Evolutionary conservation across 2,888 invertebrate genomes (phyloP), one percentile per base, ranked within the genome.

Genomic region (Diaphora mendica): DNA sequence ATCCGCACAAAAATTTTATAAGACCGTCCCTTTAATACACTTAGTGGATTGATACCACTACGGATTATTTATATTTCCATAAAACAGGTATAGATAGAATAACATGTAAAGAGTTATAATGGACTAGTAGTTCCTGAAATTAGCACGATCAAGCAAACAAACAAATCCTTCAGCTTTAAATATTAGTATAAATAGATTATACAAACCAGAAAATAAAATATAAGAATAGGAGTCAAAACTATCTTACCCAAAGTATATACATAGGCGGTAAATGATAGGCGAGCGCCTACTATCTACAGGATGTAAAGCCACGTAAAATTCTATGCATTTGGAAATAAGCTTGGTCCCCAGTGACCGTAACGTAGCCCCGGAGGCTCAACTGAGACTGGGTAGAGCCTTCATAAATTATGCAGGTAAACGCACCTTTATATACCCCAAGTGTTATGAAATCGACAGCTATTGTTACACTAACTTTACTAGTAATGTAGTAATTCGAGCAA

Each of bases 331-430:
- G 48, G 48, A 67, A 67, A 33, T 67, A 48, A 48, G 67, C 33
- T 44, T 33, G 67, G 67, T 67, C 67, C 67, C 48, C 33, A 11
- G 67, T 48, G 48, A 30, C 67, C 48, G 44, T 48, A 48, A 23
- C n/a, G 67, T 30, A 42, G 67, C 44, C 66, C 44, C 44, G 30
- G 30, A 35, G 42, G 30, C 67, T 67, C 67, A 30, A 26, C 62
- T 17, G 62, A 30, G 30, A 30, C 30, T 62, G 26, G 17, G 30
- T 30, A 17, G 62, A 62, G 62, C 67, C 42, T 26, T 33, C 48
- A 48, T 67, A 67, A 20, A 67, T 67, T 33, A 67, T 67, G 67
- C 67, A 67, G 44, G 23, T 62, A 62, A 33, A 33, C 67, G 44
- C 48, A 48, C 48, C 33, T 62, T 30, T 17, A 62, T 4, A 26